Evolutionary conservation across 2,888 invertebrate genomes (phyloP).

Genomic region (Tethea ocularis): DNA sequence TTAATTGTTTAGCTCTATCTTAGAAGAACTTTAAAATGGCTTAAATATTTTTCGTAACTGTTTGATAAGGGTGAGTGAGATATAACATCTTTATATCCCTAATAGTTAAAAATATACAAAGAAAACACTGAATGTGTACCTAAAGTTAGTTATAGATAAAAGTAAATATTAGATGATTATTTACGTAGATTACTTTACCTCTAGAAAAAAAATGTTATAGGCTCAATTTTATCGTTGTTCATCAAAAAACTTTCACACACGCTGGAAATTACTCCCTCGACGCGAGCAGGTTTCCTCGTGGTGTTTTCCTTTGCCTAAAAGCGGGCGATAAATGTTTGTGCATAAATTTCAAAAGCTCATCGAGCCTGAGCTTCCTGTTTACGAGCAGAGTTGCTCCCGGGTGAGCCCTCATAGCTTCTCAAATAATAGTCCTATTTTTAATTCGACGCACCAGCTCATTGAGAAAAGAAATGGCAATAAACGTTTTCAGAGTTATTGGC

Average conservation of each 20-base stretch:
- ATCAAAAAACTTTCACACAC: conserved; percentile 39
- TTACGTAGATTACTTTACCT: not conserved
- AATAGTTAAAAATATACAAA: too few species aligned
- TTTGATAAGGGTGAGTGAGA: too few species aligned
- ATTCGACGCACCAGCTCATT: conserved; percentile 11
- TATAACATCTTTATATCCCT: too few species aligned
- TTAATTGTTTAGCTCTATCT: too few species aligned
- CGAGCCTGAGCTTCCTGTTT: conserved; percentile 41
- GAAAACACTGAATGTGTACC: not conserved
- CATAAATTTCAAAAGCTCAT: conserved; percentile 59
- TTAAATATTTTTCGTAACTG: too few species aligned
- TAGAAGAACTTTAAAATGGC: too few species aligned
- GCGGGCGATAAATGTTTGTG: conserved; percentile 55
- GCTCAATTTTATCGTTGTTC: conserved; percentile 30
- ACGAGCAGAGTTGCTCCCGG: conserved; percentile 37
- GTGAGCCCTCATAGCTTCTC: conserved; percentile 36
- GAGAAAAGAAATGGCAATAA: conserved; percentile 17
- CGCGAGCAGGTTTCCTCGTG: conserved; percentile 26
- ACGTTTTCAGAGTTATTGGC: conserved; percentile 21
- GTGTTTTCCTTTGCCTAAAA: conserved; percentile 49
- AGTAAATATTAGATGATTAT: not conserved
- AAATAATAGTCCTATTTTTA: conserved; percentile 11
- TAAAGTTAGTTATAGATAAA: not conserved
- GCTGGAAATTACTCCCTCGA: conserved; percentile 41
- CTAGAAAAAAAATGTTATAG: conserved; percentile 17